Conservation (phyloP, 2,797 vertebrate genomes). For the Oreochromis grahami region DNA sequence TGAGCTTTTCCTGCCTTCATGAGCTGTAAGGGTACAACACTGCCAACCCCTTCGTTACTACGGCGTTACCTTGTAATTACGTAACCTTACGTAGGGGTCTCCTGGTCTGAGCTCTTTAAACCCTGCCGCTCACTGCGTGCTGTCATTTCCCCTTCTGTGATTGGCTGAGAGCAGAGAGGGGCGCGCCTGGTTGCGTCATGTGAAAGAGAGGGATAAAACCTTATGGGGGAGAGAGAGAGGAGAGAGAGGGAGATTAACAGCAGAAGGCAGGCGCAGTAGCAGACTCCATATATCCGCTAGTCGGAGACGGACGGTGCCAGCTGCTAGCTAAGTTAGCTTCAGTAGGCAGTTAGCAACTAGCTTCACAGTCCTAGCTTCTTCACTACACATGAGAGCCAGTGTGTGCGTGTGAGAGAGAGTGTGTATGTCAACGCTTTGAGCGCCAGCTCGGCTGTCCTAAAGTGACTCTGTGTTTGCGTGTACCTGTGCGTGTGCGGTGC, state of each 20-base stretch:
- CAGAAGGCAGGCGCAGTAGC: slow-evolving; percentile 53
- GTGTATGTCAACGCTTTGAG: slow-evolving; percentile 16
- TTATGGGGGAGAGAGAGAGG: slow-evolving; percentile 13
- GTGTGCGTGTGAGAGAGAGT: slow-evolving; percentile 10
- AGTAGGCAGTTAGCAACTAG: slow-evolving; percentile 56
- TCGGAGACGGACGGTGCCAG: slow-evolving; percentile 38
- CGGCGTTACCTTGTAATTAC: background rate
- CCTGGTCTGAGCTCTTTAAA: slow-evolving; percentile 42
- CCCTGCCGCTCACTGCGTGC: slow-evolving; percentile 25
- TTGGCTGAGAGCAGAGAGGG: slow-evolving; percentile 39
- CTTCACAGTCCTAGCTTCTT: slow-evolving; percentile 21
- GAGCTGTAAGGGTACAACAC: background rate
- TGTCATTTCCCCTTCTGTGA: slow-evolving; percentile 5
- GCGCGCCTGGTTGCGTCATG: slow-evolving; percentile 34
- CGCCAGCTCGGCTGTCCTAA: slow-evolving; percentile 22
- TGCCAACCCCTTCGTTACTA: background rate
- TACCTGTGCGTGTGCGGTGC: background rate
- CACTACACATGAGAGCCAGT: background rate
- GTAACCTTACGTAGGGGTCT: background rate
- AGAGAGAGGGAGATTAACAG: slow-evolving; percentile 33
- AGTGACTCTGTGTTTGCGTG: slow-evolving; percentile 24
- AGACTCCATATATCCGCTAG: slow-evolving; percentile 36
- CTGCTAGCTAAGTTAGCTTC: slow-evolving; percentile 62
- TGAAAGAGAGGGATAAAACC: slow-evolving; percentile 2
- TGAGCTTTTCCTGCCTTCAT: background rate